Percentiles rank a stretch among this genome's conserved stretches.
phyloP scores from a whole-genome alignment of 92 coral and sea anemone species.

The Epizoanthus illoricatus region DNA sequence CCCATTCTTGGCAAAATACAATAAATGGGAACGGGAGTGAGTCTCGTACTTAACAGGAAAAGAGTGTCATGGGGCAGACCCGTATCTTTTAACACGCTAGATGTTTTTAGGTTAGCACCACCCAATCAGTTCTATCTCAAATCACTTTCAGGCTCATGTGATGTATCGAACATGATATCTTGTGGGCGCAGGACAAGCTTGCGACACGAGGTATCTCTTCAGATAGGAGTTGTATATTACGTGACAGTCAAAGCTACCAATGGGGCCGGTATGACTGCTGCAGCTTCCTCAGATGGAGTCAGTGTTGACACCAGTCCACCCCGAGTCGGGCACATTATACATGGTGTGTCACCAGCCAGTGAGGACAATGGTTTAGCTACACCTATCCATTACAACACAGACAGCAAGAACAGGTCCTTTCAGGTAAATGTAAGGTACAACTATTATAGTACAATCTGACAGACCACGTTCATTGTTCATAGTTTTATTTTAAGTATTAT shows the following conservation, averaged over 20 bases:
- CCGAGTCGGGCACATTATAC: conserved; percentile 39
- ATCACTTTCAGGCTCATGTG: conserved; percentile 58
- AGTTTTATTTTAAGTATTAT: too few species aligned
- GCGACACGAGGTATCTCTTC: conserved; percentile 31
- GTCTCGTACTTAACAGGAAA: too few species aligned
- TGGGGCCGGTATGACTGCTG: conserved; percentile 69
- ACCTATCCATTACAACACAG: conserved; percentile 14
- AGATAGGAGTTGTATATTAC: conserved; percentile 66
- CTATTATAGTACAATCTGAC: background rate
- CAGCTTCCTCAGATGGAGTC: conserved; percentile 73
- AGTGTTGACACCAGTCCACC: conserved; percentile 74
- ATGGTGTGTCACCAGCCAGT: conserved; percentile 15
- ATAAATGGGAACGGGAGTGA: too few species aligned
- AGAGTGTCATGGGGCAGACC: background rate
- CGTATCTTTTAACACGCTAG: background rate
- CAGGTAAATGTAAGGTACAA: background rate
- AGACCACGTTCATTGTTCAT: too few species aligned
- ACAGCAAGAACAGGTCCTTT: conserved; percentile 5
- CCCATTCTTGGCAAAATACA: too few species aligned
- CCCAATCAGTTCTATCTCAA: too few species aligned
- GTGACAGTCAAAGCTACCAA: conserved; percentile 69
- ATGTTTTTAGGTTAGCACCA: too few species aligned
- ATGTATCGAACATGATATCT: conserved; percentile 45
- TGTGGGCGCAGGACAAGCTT: conserved; percentile 51
- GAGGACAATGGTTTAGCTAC: background rate